Conservation (phyloP, 2,888 invertebrate species). For the Lasioglossum vierecki region DNA sequence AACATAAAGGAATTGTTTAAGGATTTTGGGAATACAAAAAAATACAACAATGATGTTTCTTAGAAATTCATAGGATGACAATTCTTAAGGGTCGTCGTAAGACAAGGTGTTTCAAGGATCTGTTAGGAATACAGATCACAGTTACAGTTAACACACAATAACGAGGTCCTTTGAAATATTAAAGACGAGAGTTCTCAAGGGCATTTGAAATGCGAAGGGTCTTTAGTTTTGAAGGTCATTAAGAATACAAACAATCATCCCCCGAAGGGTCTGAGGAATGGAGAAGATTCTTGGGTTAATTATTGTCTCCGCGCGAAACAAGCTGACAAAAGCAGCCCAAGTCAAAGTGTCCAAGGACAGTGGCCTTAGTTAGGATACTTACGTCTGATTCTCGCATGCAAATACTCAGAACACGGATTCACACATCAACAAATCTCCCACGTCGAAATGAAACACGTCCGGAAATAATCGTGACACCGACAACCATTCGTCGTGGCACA, state of each 20-base stretch:
- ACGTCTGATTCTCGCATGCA: not conserved
- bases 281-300: not conserved
- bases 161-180: not conserved
- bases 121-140: not conserved
- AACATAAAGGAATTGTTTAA: not conserved
- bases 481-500: not conserved
- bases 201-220: not conserved
- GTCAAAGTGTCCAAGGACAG: not conserved
- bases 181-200: not conserved
- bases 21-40: not conserved
- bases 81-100: not conserved
- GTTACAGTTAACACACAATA: not conserved
- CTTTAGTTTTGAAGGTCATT: not conserved
- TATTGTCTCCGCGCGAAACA: not conserved
- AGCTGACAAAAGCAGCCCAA: not conserved
- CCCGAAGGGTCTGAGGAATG: not conserved
- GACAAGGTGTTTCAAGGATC: not conserved
- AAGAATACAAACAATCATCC: not conserved
- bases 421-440: not conserved
- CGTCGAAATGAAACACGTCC: not conserved
- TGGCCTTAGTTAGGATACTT: not conserved
- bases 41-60: not conserved
- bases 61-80: not conserved
- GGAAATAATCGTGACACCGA: not conserved
- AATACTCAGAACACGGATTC: constrained; percentile 8